Evolutionary conservation across 2,113 vertebrate species (phyloP).

Genomic region (Aphelocoma coerulescens): DNA sequence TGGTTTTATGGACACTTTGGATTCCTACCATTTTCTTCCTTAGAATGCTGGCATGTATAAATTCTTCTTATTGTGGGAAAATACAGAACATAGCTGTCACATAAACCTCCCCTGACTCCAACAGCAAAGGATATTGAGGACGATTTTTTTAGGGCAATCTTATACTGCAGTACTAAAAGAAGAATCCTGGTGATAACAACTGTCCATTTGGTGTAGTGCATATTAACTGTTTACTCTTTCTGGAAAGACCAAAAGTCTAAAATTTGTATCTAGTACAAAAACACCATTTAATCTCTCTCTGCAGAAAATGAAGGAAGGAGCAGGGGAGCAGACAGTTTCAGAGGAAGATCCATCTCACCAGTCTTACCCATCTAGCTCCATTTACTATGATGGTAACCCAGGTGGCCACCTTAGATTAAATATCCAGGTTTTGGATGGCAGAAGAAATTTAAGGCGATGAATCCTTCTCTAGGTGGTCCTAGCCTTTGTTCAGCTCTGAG

Average conservation of each 20-base stretch:
- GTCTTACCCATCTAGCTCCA: background rate
- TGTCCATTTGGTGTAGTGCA: background rate
- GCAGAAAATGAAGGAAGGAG: background rate
- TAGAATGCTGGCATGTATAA: background rate
- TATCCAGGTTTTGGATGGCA: background rate
- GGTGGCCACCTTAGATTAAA: background rate
- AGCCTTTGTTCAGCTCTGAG: background rate
- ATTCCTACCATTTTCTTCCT: conserved; percentile 11
- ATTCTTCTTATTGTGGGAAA: background rate
- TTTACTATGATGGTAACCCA: background rate
- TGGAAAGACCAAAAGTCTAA: background rate
- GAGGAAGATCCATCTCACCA: background rate
- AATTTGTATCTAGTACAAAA: background rate
- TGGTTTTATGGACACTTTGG: background rate
- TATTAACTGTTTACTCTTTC: background rate
- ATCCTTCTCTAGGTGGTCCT: background rate
- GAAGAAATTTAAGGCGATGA: background rate
- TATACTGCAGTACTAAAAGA: background rate
- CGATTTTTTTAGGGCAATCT: background rate
- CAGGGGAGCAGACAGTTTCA: background rate
- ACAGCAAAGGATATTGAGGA: background rate
- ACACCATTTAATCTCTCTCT: background rate
- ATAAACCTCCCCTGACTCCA: background rate
- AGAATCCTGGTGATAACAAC: background rate
- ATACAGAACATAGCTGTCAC: background rate